A percentile compares a stretch with the other conserved stretches of the same genome.
Conservation (phyloP, 2,797 vertebrate species). For the Trematomus bernacchii region DNA sequence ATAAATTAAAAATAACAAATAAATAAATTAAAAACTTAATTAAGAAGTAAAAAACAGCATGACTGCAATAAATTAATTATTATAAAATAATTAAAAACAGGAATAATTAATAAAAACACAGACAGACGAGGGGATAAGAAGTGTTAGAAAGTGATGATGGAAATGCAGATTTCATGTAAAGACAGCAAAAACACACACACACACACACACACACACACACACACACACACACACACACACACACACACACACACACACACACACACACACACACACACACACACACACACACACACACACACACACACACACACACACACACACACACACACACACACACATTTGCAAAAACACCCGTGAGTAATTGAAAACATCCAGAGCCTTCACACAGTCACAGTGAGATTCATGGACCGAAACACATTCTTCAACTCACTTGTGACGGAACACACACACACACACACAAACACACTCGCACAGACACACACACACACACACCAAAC, state of each 20-base stretch:
- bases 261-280: neutral
- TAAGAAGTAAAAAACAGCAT: too few relatives aligned
- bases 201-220: too few relatives aligned
- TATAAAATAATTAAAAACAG: neutral
- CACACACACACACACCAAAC: conserved; percentile 20
- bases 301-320: conserved; percentile 9
- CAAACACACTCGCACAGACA: conserved; percentile 30
- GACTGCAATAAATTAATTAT: neutral
- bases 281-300: too few relatives aligned
- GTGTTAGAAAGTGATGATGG: conserved; percentile 7
- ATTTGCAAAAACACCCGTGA: conserved; percentile 68
- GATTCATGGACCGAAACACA: conserved; percentile 69
- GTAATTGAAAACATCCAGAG: conserved; percentile 78
- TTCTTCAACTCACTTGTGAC: conserved; percentile 68
- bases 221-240: too few relatives aligned
- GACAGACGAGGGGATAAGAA: neutral
- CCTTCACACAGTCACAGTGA: conserved; percentile 66
- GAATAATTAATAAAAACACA: conserved; percentile 11
- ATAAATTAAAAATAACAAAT: neutral
- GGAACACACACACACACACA: conserved; percentile 19
- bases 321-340: conserved; percentile 54
- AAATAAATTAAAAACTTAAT: neutral
- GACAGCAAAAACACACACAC: too few relatives aligned
- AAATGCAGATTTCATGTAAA: conserved; percentile 23
- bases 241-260: too few relatives aligned